Conservation (phyloP, 2,113 vertebrate genomes). For the Gracilinanus agilis region DNA sequence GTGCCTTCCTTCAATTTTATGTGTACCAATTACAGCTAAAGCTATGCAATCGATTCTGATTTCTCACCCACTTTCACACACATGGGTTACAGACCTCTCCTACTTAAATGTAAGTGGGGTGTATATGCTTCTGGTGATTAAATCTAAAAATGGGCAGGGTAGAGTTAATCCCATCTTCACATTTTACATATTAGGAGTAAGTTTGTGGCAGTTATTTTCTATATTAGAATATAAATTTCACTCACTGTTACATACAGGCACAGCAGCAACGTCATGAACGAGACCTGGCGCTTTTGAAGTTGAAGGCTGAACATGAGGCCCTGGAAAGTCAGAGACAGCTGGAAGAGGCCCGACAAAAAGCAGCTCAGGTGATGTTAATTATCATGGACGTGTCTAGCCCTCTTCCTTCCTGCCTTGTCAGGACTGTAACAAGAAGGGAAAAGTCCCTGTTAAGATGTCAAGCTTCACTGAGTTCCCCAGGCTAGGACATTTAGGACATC, state of each 20-base stretch:
- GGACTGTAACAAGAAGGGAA: background rate
- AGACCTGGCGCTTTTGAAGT: slow-evolving; percentile 92
- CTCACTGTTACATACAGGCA: slow-evolving; percentile 83
- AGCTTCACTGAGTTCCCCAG: background rate
- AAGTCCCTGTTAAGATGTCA: background rate
- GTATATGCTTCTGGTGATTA: no score
- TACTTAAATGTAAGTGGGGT: no score
- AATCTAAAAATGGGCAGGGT: no score
- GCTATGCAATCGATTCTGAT: no score
- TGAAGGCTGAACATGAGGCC: slow-evolving; percentile 94
- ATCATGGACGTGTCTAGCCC: background rate
- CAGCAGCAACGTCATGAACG: slow-evolving; percentile 94
- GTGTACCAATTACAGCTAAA: no score
- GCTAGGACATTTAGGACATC: background rate
- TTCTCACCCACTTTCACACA: no score
- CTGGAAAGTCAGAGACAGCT: slow-evolving; percentile 91
- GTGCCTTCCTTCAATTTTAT: no score
- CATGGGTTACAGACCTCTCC: no score
- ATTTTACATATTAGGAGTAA: background rate
- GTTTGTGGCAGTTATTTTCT: background rate
- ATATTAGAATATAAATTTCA: slow-evolving; percentile 19
- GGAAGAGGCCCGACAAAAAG: slow-evolving; percentile 91
- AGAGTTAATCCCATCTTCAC: no score
- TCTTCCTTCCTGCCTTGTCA: background rate
- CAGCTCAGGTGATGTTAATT: slow-evolving; percentile 89